Conservation (phyloP, 2,888 invertebrate species). For the Polydrusus cervinus region DNA sequence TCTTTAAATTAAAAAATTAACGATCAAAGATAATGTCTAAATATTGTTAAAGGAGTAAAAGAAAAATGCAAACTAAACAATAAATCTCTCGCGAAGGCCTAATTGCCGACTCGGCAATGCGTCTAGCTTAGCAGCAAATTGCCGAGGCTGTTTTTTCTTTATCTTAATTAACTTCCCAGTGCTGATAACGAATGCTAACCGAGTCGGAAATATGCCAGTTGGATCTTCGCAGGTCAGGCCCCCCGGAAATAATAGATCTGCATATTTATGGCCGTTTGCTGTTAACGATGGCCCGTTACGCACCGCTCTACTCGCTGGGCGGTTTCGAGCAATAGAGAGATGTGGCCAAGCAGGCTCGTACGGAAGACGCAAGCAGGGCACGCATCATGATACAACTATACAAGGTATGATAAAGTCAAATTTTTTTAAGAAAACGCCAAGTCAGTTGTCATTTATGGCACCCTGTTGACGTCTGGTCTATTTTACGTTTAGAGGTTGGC, state of each 20-base stretch:
- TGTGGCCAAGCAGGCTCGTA: background rate
- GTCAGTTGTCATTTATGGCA: too few species aligned
- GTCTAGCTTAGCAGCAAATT: constrained; percentile 50
- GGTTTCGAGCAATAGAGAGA: constrained; percentile 32
- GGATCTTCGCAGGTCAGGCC: constrained; percentile 50
- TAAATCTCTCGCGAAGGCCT: constrained; percentile 15
- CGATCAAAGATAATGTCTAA: background rate
- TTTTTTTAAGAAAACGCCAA: too few species aligned
- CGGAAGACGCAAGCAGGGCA: too few species aligned
- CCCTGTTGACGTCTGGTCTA: too few species aligned
- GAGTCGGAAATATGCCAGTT: constrained; percentile 51
- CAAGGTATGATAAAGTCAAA: too few species aligned
- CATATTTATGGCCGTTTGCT: constrained; percentile 61
- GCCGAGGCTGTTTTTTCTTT: constrained; percentile 46
- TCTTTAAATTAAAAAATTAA: too few species aligned
- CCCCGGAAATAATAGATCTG: constrained; percentile 58
- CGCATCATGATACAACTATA: too few species aligned
- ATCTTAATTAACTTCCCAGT: constrained; percentile 53
- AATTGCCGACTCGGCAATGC: constrained; percentile 33
- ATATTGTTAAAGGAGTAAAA: background rate
- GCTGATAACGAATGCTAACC: constrained; percentile 48
- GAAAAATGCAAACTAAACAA: constrained; percentile 16
- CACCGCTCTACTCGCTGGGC: constrained; percentile 52
- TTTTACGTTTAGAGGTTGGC: too few species aligned
- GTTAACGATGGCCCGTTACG: constrained; percentile 59